phyloP scores from a whole-genome alignment of 2,888 invertebrate genomes.

The Leucophenga maculata region DNA sequence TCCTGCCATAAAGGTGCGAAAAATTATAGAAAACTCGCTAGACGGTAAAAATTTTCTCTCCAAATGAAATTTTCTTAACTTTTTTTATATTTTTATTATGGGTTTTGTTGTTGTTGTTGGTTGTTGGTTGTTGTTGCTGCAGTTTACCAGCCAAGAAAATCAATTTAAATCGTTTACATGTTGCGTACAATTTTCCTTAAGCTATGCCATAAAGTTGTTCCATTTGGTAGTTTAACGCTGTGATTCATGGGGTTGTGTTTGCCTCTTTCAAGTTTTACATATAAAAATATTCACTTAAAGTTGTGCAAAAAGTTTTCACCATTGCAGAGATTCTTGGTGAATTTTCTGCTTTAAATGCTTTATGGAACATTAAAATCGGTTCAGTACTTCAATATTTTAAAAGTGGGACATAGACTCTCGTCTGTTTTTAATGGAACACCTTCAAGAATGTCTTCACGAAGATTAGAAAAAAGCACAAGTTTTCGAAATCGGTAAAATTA shows the following conservation, averaged over 20 bases:
- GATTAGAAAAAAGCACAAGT: no score
- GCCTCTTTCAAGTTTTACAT: not conserved
- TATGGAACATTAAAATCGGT: no score
- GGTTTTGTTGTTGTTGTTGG: slow-evolving; percentile 12
- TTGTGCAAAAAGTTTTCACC: not conserved
- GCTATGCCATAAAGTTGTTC: not conserved
- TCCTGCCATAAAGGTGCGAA: slow-evolving; percentile 14
- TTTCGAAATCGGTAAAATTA: no score
- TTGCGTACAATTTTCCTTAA: not conserved
- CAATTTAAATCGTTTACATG: slow-evolving; percentile 53
- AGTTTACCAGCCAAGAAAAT: slow-evolving; percentile 45
- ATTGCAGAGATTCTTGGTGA: no score
- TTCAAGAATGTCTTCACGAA: no score
- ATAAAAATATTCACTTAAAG: slow-evolving; percentile 3
- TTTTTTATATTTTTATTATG: slow-evolving; percentile 7
- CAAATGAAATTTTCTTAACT: slow-evolving; percentile 24
- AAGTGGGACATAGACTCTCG: no score
- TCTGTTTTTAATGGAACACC: no score
- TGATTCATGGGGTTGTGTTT: not conserved
- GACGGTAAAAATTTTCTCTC: not conserved
- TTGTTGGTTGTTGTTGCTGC: slow-evolving; percentile 36
- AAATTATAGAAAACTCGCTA: slow-evolving; percentile 14
- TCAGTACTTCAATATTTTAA: no score
- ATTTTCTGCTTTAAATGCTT: no score
- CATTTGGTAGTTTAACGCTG: no score